A percentile compares a stretch with the other conserved stretches of the same genome.
phyloP scores from a whole-genome alignment of 2,888 invertebrate genomes.

The Taphrorychus bicolor region DNA sequence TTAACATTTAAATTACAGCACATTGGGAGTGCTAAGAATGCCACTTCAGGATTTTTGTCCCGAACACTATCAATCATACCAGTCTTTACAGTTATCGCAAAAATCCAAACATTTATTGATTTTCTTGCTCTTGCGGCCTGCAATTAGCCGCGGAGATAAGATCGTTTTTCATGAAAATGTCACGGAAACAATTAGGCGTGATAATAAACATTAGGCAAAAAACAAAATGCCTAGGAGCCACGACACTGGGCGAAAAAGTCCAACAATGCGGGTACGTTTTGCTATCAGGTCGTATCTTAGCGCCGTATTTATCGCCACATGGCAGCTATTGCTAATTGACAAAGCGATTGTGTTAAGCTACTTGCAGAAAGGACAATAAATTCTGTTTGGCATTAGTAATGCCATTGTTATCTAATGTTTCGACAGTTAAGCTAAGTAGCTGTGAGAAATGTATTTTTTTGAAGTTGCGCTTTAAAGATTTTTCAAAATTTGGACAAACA shows the following conservation, averaged over 20 bases:
- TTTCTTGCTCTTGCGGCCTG: background rate
- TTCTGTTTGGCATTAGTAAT: background rate
- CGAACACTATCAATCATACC: background rate
- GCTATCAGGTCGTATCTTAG: background rate
- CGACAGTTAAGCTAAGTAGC: background rate
- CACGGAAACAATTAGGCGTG: constrained; percentile 1
- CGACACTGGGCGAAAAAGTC: background rate
- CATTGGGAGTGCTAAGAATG: background rate
- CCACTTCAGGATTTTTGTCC: background rate
- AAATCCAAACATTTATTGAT: constrained; percentile 7
- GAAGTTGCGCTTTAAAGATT: no score
- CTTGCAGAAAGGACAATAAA: background rate
- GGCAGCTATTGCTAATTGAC: background rate
- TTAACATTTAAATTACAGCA: background rate
- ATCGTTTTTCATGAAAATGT: constrained; percentile 3
- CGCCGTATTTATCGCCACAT: background rate
- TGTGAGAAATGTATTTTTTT: background rate
- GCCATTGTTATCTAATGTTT: background rate
- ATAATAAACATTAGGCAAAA: background rate
- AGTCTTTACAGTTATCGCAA: background rate
- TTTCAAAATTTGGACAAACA: no score
- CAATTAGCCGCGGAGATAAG: background rate
- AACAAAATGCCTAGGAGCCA: background rate
- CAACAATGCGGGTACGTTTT: background rate
- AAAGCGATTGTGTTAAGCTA: background rate